Evolutionary conservation across 2,113 vertebrate species (phyloP), one percentile per base, ranked within the genome.

Genomic region (Promerops cafer): DNA sequence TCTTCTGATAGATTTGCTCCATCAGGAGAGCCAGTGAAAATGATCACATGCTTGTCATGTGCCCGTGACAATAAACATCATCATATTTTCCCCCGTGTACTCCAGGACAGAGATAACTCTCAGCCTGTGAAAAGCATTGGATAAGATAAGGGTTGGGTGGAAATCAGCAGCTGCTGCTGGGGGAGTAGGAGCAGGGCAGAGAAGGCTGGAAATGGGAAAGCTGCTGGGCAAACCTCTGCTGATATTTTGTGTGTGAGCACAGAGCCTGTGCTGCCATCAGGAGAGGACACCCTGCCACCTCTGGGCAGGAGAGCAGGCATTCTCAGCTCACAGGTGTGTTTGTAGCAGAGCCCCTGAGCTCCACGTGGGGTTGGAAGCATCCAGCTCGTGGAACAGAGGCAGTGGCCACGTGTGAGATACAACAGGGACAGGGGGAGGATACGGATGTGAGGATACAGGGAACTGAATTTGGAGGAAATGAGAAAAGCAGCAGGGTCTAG

Each of bases 171-270:
- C 49, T 72, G 75, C 1, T 77, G 63, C 76, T 72, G 53, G 65
- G 69, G 21, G 27, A 19, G 16, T 11, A 40, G 77, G 39, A 42
- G 64, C 39, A 35, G 59, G 21, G 42, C 10, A 33, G 76, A 37
- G 85, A n/a, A 74, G 52, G 42, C 6, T 4, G 8, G 44, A 5
- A 0, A 3, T 1, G 5, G 74, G 56, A 59, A 20, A 66, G 71
- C 30, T 82, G n/a, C 44, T 47, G 88, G 40, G 17, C 33, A 39
- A 30, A 35, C 2, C 35, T 39, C n/a, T 3, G 2, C 56, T 87
- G 2, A 0, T 9, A 0, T 28, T 42, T 6, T 13, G 39, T 19
- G 61, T 0, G 0, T 26, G 20, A 14, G 45, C 15, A 11, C 0
- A 5, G 52, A 53, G 47, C 21, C 30, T 13, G 49, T 2, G 2